Percentiles rank a stretch among this genome's conserved stretches.
These are phyloP conservation scores for Ormyrus thymus DNA, from an alignment of 2,888 invertebrate genomes.

Conservation along the genomic window DNA sequence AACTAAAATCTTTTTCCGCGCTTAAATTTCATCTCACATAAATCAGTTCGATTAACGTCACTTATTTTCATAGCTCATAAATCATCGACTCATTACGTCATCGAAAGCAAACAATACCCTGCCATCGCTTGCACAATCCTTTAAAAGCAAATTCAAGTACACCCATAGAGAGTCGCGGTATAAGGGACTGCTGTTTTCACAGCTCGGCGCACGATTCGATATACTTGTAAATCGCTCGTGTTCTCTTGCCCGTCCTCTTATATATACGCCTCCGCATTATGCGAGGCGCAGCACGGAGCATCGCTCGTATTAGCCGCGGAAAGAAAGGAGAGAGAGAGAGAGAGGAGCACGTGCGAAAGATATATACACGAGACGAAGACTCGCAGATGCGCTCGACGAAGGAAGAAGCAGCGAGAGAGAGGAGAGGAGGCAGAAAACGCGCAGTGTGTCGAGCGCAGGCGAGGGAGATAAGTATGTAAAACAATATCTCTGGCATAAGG, in stretches of 20 bases:
- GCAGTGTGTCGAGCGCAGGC: not conserved
- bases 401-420: constrained; percentile 14
- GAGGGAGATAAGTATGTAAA: constrained; percentile 50
- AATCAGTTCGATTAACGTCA: too few species aligned
- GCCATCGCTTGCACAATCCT: too few species aligned
- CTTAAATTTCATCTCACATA: not conserved
- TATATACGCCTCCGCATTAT: not conserved
- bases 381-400: not conserved
- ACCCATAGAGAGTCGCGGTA: too few species aligned
- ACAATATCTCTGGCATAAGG: constrained; percentile 50
- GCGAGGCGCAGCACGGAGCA: not conserved
- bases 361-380: not conserved
- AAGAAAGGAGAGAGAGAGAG: too few species aligned
- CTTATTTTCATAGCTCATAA: too few species aligned
- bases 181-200: not conserved
- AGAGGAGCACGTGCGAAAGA: constrained; percentile 10
- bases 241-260: constrained; percentile 10
- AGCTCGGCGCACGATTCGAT: not conserved
- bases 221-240: constrained; percentile 8
- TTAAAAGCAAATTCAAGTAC: too few species aligned
- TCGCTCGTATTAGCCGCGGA: constrained; percentile 9
- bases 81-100: too few species aligned
- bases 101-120: too few species aligned
- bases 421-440: not conserved
- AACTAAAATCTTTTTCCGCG: too few species aligned